Percentiles rank a stretch among this genome's conserved stretches.
Evolutionary conservation across 2,888 invertebrate genomes (phyloP).

Genomic region (Phragmatobia fuliginosa): DNA sequence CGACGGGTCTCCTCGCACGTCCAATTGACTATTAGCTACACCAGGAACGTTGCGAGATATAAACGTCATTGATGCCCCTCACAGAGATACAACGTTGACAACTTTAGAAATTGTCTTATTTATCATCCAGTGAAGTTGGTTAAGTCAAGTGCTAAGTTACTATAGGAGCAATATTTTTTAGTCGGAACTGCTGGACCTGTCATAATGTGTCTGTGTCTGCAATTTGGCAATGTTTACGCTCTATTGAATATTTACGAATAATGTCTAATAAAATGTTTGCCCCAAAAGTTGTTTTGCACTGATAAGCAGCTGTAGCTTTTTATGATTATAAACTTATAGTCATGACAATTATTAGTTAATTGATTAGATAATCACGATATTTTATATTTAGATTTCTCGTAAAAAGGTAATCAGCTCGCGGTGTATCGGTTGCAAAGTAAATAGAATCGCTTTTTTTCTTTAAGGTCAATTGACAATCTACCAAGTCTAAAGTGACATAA

Average conservation of each 20-base stretch:
- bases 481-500: background rate
- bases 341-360: background rate
- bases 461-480: background rate
- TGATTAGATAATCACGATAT: background rate
- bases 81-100: constrained; percentile 39
- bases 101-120: constrained; percentile 33
- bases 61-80: constrained; percentile 44
- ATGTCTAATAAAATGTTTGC: constrained; percentile 36
- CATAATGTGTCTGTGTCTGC: constrained; percentile 67
- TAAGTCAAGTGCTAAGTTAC: constrained; percentile 35
- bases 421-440: background rate
- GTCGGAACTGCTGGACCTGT: constrained; percentile 47
- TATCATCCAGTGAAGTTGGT: constrained; percentile 24
- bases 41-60: constrained; percentile 52
- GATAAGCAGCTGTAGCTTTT: background rate
- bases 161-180: constrained; percentile 34
- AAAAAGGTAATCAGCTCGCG: background rate
- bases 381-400: background rate
- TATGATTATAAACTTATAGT: background rate
- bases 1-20: constrained; percentile 59
- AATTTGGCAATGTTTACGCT: constrained; percentile 69
- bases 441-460: background rate
- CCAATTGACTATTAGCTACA: constrained; percentile 67
- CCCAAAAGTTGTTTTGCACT: constrained; percentile 25
- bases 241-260: constrained; percentile 47